Evolutionary conservation across 2,113 vertebrate genomes (phyloP).

Genomic region (western clawed frog (Xenopus tropicalis)): DNA sequence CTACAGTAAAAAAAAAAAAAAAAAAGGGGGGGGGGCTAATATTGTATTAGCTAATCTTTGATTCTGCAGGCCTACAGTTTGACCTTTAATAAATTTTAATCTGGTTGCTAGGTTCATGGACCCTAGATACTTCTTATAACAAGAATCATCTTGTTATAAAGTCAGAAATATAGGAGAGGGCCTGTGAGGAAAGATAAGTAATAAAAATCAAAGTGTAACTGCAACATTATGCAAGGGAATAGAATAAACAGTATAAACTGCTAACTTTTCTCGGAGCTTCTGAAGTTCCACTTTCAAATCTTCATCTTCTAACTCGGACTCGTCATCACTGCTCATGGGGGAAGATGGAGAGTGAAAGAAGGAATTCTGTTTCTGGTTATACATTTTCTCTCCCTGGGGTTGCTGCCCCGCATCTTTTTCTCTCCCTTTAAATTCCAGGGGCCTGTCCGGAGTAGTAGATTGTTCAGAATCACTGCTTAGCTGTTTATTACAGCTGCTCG

Average conservation of each 20-base stretch:
- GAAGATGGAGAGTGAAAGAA: slow-evolving; percentile 73
- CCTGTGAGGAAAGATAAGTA: too few relatives aligned
- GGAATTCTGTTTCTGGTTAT: slow-evolving; percentile 47
- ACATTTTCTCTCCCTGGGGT: slow-evolving; percentile 40
- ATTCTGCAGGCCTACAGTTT: too few relatives aligned
- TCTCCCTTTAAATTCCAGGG: slow-evolving; percentile 57
- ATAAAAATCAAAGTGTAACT: too few relatives aligned
- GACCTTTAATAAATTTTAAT: too few relatives aligned
- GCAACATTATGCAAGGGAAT: background rate
- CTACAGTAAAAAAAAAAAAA: too few relatives aligned
- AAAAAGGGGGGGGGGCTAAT: too few relatives aligned
- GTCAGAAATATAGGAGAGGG: too few relatives aligned
- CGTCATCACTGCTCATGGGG: slow-evolving; percentile 78
- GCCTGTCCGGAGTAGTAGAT: slow-evolving; percentile 32
- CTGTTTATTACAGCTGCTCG: slow-evolving; percentile 44
- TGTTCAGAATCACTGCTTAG: slow-evolving; percentile 52
- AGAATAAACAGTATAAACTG: background rate
- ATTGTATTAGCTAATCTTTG: too few relatives aligned
- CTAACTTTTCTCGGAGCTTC: slow-evolving; percentile 82
- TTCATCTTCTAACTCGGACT: slow-evolving; percentile 82
- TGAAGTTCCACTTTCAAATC: slow-evolving; percentile 80
- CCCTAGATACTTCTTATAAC: too few relatives aligned
- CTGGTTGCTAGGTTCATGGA: too few relatives aligned
- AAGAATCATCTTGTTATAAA: too few relatives aligned
- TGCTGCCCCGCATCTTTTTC: slow-evolving; percentile 53